Conservation (phyloP, 1,140 invertebrate species). For the Cheumatopsyche charites region DNA sequence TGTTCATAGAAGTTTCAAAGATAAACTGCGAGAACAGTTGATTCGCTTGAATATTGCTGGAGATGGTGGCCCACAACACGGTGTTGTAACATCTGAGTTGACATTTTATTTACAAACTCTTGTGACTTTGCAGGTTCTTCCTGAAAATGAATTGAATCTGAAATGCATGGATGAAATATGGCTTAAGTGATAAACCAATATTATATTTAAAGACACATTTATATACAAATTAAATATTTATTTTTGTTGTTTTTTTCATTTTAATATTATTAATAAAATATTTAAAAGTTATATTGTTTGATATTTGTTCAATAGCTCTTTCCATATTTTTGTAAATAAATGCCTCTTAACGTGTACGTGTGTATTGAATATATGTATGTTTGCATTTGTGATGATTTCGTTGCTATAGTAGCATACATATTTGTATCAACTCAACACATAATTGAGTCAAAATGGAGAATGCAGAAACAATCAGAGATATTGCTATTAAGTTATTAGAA, state of each 20-base stretch:
- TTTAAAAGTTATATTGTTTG: slow-evolving; percentile 1
- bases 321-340: background rate
- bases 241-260: slow-evolving; percentile 33
- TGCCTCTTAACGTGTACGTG: no score
- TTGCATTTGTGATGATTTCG: no score
- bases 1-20: slow-evolving; percentile 88
- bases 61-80: slow-evolving; percentile 95
- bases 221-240: slow-evolving; percentile 32
- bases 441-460: slow-evolving; percentile 25
- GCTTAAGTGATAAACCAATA: slow-evolving; percentile 50
- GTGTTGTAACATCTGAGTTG: slow-evolving; percentile 92
- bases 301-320: background rate
- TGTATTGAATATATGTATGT: no score
- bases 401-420: background rate
- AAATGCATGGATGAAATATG: slow-evolving; percentile 82
- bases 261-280: slow-evolving; percentile 30
- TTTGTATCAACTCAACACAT: background rate
- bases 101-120: slow-evolving; percentile 95
- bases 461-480: slow-evolving; percentile 44
- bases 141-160: slow-evolving; percentile 72
- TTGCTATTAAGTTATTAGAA: slow-evolving; percentile 44
- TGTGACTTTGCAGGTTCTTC: slow-evolving; percentile 81
- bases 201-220: slow-evolving; percentile 22
- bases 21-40: slow-evolving; percentile 82
- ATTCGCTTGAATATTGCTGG: slow-evolving; percentile 87